Percentiles rank a stretch among this genome's conserved stretches.
Conservation (phyloP, 1,140 invertebrate genomes). For the Achatina immaculata region DNA sequence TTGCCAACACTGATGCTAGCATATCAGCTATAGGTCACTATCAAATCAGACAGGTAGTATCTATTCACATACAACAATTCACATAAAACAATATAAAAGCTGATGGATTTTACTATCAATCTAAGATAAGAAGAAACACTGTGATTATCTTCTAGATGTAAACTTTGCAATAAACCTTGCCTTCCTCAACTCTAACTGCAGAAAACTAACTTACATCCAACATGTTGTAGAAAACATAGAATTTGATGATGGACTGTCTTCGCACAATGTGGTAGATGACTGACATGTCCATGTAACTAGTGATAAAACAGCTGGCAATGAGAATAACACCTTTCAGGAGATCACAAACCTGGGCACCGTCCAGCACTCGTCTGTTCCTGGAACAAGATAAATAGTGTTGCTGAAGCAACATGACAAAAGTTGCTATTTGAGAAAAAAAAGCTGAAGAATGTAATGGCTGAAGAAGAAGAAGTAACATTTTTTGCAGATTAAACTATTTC, state of each 20-base stretch:
- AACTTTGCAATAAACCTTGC: too few species aligned
- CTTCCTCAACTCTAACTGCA: background rate
- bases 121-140: too few species aligned
- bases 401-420: too few species aligned
- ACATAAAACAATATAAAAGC: too few species aligned
- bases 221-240: conserved; percentile 99
- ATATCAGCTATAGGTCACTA: too few species aligned
- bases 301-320: conserved; percentile 84
- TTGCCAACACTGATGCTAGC: too few species aligned
- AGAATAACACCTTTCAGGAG: conserved; percentile 92
- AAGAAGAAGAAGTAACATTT: conserved; percentile 12
- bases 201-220: conserved; percentile 81
- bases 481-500: background rate
- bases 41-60: too few species aligned
- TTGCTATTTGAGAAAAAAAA: too few species aligned
- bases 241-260: conserved; percentile 97
- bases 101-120: too few species aligned
- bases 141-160: too few species aligned
- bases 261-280: conserved; percentile 99
- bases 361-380: conserved; percentile 72
- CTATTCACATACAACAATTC: too few species aligned
- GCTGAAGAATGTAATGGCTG: too few species aligned
- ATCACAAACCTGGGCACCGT: conserved; percentile 96
- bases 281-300: conserved; percentile 95
- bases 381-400: conserved; percentile 6